A percentile compares a stretch with the other conserved stretches of the same genome.
Conservation (phyloP, 2,888 invertebrate species). For the Ichneumoninae sp. region DNA sequence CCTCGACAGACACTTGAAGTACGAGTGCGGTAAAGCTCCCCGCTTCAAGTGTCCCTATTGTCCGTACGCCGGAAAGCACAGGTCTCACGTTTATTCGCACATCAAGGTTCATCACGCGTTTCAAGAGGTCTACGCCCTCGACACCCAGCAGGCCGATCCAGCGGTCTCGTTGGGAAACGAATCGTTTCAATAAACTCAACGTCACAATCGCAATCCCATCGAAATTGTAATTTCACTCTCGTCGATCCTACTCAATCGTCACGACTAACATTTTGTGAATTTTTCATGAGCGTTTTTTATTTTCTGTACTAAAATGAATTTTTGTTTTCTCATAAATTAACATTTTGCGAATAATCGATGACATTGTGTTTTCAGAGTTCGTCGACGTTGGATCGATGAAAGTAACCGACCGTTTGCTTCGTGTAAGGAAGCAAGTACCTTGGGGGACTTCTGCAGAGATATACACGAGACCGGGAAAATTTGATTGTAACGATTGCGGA, state of each 20-base stretch:
- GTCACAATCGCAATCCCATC: background rate
- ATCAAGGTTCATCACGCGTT: conserved; percentile 60
- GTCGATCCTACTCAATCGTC: background rate
- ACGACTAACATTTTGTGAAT: background rate
- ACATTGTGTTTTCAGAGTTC: conserved; percentile 36
- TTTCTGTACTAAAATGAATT: background rate
- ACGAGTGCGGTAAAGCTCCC: conserved; percentile 76
- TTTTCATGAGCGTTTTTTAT: background rate
- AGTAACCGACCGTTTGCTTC: too few relatives aligned
- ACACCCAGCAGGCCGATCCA: conserved; percentile 22
- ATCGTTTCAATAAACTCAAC: conserved; percentile 13
- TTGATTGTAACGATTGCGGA: conserved; percentile 73
- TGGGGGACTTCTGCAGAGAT: background rate
- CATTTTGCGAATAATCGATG: background rate
- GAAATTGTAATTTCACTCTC: background rate
- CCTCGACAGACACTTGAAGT: conserved; percentile 74
- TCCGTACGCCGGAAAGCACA: conserved; percentile 63
- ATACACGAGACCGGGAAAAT: conserved; percentile 11
- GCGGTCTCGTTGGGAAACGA: conserved; percentile 31
- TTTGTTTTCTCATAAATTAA: background rate
- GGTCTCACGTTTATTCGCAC: conserved; percentile 66
- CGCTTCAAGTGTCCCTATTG: conserved; percentile 77
- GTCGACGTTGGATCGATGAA: background rate
- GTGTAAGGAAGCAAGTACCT: too few relatives aligned
- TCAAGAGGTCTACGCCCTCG: conserved; percentile 64